phyloP scores from a whole-genome alignment of 2,113 vertebrate genomes.

The Callocephalon fimbriatum region DNA sequence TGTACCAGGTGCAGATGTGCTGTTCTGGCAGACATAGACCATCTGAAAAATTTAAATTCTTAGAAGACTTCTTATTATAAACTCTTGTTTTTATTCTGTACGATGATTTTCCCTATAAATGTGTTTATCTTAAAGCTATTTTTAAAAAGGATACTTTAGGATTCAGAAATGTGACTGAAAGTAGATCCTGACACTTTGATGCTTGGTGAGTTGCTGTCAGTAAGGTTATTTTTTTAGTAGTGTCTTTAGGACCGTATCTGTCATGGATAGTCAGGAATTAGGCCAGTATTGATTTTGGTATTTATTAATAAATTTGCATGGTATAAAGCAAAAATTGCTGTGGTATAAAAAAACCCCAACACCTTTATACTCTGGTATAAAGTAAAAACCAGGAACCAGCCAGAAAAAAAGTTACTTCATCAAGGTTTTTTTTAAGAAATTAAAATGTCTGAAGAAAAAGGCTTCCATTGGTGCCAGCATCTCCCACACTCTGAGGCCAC shows the following conservation, averaged over 20 bases:
- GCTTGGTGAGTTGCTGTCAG: not conserved
- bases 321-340: not conserved
- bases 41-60: not conserved
- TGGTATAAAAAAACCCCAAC: accelerated
- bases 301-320: not conserved
- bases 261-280: not conserved
- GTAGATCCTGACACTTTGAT: not conserved
- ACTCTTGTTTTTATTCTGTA: not conserved
- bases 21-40: not conserved
- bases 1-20: not conserved
- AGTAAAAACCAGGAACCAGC: not conserved
- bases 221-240: not conserved
- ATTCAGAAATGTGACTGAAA: not conserved
- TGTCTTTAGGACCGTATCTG: not conserved
- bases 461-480: not conserved
- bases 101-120: not conserved
- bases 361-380: not conserved
- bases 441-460: not conserved
- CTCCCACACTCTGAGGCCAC: not conserved
- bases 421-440: not conserved
- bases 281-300: not conserved
- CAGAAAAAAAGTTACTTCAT: not conserved
- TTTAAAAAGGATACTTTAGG: not conserved
- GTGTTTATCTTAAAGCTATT: not conserved
- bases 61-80: not conserved